phyloP scores from a whole-genome alignment of 2,888 invertebrate species.

The Tipula confusa region DNA sequence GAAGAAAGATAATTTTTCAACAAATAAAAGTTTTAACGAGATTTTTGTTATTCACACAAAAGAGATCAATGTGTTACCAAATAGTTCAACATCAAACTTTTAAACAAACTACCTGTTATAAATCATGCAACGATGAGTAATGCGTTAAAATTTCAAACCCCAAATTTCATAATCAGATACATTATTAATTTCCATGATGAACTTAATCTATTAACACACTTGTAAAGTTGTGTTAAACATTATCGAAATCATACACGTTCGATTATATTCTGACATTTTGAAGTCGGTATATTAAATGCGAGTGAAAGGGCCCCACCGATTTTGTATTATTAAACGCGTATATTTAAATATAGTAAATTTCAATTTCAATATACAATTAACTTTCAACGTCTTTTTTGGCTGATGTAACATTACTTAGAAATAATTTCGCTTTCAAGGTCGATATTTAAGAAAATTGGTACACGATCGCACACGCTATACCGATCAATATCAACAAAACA shows the following conservation, averaged over 20 bases:
- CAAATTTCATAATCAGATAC: background rate
- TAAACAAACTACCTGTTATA: background rate
- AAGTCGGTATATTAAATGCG: background rate
- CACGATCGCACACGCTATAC: background rate
- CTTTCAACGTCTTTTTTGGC: background rate
- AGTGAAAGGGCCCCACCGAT: background rate
- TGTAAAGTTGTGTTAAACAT: background rate
- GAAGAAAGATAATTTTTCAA: too few species aligned
- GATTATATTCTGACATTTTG: background rate
- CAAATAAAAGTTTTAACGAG: too few species aligned
- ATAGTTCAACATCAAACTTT: background rate
- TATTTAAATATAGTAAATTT: background rate
- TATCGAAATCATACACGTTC: background rate
- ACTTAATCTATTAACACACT: slow-evolving; percentile 1
- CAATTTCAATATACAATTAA: too few species aligned
- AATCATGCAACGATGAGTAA: background rate
- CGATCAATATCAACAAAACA: background rate
- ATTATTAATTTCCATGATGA: background rate
- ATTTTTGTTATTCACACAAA: too few species aligned
- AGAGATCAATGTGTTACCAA: background rate
- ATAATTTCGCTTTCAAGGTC: slow-evolving; percentile 8
- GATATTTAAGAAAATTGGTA: background rate
- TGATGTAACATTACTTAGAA: background rate
- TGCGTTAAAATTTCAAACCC: background rate
- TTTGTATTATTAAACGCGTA: background rate